phyloP scores from a whole-genome alignment of 2,888 invertebrate genomes.

The Prosapia bicincta region DNA sequence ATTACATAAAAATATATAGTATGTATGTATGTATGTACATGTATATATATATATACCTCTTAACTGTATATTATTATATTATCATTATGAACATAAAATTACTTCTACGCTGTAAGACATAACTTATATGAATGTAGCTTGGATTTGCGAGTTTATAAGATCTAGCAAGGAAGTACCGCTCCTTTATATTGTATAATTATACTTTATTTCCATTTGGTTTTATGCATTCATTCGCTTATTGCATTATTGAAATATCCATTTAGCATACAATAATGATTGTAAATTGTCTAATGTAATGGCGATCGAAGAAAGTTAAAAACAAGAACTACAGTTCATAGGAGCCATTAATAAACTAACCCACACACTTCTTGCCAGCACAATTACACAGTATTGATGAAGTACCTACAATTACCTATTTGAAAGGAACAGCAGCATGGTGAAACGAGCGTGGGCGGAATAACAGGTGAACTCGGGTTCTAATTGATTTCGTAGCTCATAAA shows the following conservation, averaged over 20 bases:
- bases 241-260: not conserved
- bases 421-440: not conserved
- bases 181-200: not conserved
- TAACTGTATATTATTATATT: too few species aligned
- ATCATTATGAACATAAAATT: too few species aligned
- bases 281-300: not conserved
- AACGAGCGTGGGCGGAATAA: not conserved
- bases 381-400: not conserved
- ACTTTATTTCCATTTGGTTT: not conserved
- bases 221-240: not conserved
- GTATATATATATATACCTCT: too few species aligned
- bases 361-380: not conserved
- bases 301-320: not conserved
- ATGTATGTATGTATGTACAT: too few species aligned
- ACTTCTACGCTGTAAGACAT: too few species aligned
- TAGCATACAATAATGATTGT: not conserved
- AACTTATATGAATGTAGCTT: too few species aligned
- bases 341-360: not conserved
- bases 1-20: too few species aligned
- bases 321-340: not conserved
- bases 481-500: not conserved
- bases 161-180: not conserved
- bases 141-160: too few species aligned
- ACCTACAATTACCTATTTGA: not conserved
- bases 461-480: not conserved